Evolutionary conservation across 2,888 invertebrate genomes (phyloP), one percentile per base, ranked within the genome.

Genomic region (Melangyna quadrimaculata): DNA sequence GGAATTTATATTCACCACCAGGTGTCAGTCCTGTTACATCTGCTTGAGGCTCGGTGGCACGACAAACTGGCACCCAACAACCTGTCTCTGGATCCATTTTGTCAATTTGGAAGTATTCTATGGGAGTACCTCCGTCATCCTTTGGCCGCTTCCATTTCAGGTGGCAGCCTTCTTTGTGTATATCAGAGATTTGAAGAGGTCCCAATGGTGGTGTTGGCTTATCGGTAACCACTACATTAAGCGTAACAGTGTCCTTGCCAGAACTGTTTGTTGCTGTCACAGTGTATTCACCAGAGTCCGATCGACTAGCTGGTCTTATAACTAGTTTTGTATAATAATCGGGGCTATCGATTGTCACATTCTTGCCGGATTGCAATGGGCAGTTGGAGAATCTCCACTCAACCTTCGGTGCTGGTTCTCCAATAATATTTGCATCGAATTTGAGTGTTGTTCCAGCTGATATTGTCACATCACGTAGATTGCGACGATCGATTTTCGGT

Each of bases 91-190:
- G 95, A 91, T 98, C 98, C 94, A 98, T 95, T 90, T 98, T 98
- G 91, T 99, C 99, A 61, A 99, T 95, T 91, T 98, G 96, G 93
- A 98, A 99, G 91, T 98, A 97, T 90, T 98, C 98, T 91, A 99
- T 97, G 37, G 98, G 98, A 87, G 95, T 95, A 32, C 98, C 98
- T 55, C 98, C 98, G 92, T 99, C 98, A 93, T 98, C 98, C 90
- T 95, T 95, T 1, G 98, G 98, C 67, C 98, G 94, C 92, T 98
- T 98, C 99, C 99, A 99, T 91, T 98, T 97, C 80, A 99, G 94
- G 87, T 97, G 97, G 88, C 98, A 98, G 3, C 98, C 98, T 89
- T 98, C 97, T 90, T 97, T 97, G 92, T 97, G 97, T 7, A 99
- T 95, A 91, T 98, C 98, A 14, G 96, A 95, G 48, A 94, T 96